These are phyloP conservation scores for Schrankia costaestrigalis DNA, from an alignment of 2,888 invertebrate species.

Conservation along the genomic window DNA sequence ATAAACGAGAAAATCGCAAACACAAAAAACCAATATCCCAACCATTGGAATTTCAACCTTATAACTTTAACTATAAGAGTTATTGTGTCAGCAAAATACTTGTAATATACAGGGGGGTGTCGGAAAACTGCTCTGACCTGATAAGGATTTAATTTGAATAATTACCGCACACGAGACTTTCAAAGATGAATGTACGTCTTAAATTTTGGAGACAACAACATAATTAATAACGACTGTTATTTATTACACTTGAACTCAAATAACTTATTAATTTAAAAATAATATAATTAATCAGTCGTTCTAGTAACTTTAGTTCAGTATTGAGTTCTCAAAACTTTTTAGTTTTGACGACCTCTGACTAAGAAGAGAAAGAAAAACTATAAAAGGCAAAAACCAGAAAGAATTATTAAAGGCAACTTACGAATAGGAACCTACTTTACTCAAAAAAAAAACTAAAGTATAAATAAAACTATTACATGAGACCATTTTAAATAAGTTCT, in stretches of 20 bases:
- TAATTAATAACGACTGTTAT: slow-evolving; percentile 35
- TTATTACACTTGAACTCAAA: slow-evolving; percentile 19
- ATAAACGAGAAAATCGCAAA: slow-evolving; percentile 36
- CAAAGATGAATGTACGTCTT: slow-evolving; percentile 64
- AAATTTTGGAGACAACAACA: slow-evolving; percentile 39
- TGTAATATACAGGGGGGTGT: slow-evolving; percentile 37
- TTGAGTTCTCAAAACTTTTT: too few relatives aligned
- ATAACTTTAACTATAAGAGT: slow-evolving; percentile 17
- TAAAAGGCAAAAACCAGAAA: too few relatives aligned
- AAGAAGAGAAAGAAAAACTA: too few relatives aligned
- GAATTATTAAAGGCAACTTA: too few relatives aligned
- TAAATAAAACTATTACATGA: too few relatives aligned
- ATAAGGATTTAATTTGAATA: slow-evolving; percentile 74
- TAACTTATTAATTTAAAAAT: neutral
- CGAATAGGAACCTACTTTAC: too few relatives aligned
- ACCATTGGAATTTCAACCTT: slow-evolving; percentile 25
- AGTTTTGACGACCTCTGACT: too few relatives aligned
- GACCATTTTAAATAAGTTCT: too few relatives aligned
- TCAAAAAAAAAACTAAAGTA: too few relatives aligned
- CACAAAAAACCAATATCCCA: slow-evolving; percentile 14
- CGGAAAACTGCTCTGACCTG: slow-evolving; percentile 64
- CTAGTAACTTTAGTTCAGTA: too few relatives aligned
- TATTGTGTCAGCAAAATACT: slow-evolving; percentile 14
- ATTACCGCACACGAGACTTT: slow-evolving; percentile 61
- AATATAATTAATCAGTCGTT: too few relatives aligned